Conservation (phyloP, 2,888 invertebrate species). For the Morinoia aosen region DNA sequence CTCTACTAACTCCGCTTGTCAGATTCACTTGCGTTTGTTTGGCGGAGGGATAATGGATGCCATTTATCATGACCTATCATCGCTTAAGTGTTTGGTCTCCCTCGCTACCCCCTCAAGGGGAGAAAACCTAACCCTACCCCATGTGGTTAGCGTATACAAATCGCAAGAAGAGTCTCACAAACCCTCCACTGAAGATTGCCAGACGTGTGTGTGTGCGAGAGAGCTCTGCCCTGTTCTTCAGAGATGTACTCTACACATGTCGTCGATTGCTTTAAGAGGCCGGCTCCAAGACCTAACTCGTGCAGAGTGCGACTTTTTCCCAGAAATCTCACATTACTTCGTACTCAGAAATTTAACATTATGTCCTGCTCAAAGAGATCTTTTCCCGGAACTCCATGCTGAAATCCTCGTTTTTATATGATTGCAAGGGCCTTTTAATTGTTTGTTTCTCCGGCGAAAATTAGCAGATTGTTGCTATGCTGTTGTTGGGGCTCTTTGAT, state of each 20-base stretch:
- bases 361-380: background rate
- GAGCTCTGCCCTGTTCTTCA: background rate
- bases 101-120: background rate
- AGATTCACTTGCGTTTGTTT: constrained; percentile 52
- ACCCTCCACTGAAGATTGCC: background rate
- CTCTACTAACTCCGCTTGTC: constrained; percentile 44
- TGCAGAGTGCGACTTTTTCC: background rate
- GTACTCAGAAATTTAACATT: background rate
- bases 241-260: background rate
- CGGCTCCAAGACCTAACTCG: background rate
- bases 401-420: background rate
- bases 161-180: background rate
- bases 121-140: background rate
- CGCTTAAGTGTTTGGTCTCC: constrained; percentile 50
- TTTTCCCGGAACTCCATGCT: background rate
- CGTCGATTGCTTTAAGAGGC: background rate
- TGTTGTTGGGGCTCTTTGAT: background rate
- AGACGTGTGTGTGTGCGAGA: background rate
- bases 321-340: background rate
- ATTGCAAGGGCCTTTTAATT: background rate
- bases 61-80: constrained; percentile 53
- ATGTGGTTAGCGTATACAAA: constrained; percentile 33
- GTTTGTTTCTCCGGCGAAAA: background rate
- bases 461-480: background rate
- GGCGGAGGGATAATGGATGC: constrained; percentile 40